A percentile compares a stretch with the other conserved stretches of the same genome.
Evolutionary conservation across 1,140 invertebrate species (phyloP).

Genomic region (Papilio polytes): DNA sequence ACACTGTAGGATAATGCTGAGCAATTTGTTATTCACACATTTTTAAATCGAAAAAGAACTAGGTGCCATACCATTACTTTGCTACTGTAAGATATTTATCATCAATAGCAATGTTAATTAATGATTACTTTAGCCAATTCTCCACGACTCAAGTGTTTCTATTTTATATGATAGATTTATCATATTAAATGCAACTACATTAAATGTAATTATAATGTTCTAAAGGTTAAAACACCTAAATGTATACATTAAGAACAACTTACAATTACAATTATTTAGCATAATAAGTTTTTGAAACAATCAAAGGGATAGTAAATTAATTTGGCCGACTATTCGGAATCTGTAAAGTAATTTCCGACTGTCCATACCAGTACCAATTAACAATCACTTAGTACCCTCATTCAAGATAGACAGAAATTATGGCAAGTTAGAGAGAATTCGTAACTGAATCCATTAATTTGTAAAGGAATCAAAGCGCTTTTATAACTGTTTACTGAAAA

Average conservation of each 20-base stretch:
- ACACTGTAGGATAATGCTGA: not conserved
- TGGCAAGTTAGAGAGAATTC: conserved; percentile 15
- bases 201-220: too few species aligned
- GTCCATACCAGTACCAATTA: conserved; percentile 22
- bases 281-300: not conserved
- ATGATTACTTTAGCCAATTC: too few species aligned
- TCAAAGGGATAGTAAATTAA: conserved; percentile 4
- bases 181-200: too few species aligned
- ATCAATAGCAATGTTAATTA: too few species aligned
- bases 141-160: too few species aligned
- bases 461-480: not conserved
- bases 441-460: conserved; percentile 15
- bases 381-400: conserved; percentile 21
- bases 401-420: conserved; percentile 13
- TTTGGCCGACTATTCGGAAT: conserved; percentile 1
- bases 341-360: conserved; percentile 24
- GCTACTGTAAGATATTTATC: too few species aligned
- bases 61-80: not conserved
- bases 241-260: too few species aligned
- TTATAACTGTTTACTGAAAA: not conserved
- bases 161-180: too few species aligned
- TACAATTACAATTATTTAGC: not conserved
- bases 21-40: not conserved
- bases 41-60: not conserved
- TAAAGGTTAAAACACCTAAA: not conserved